A percentile compares a stretch with the other conserved stretches of the same genome.
phyloP scores from a whole-genome alignment of 2,888 invertebrate species.

The Syrphus vitripennis region DNA sequence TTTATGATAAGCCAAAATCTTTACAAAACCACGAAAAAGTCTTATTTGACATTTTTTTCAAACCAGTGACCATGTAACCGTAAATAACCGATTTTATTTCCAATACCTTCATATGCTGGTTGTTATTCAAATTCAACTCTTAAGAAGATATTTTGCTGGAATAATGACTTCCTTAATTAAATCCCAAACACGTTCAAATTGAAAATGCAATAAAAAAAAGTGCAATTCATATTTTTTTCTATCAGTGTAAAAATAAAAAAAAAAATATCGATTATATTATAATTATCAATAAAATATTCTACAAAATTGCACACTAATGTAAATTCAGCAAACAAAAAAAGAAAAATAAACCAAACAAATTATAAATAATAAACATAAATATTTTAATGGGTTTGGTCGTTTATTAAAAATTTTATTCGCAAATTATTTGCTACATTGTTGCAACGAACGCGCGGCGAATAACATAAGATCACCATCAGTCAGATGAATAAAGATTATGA shows the following conservation, averaged over 20 bases:
- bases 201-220: neutral
- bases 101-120: too few species aligned
- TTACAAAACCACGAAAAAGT: too few species aligned
- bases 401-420: constrained; percentile 81
- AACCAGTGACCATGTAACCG: too few species aligned
- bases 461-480: constrained; percentile 60
- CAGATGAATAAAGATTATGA: constrained; percentile 70
- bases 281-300: constrained; percentile 80
- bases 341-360: constrained; percentile 30
- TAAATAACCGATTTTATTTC: too few species aligned
- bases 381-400: constrained; percentile 80
- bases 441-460: constrained; percentile 56
- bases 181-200: neutral
- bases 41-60: too few species aligned
- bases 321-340: constrained; percentile 23
- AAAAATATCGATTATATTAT: constrained; percentile 78
- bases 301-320: constrained; percentile 56
- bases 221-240: neutral
- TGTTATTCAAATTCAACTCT: too few species aligned
- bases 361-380: constrained; percentile 66
- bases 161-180: neutral
- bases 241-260: constrained; percentile 73
- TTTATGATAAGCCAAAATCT: too few species aligned
- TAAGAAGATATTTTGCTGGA: neutral
- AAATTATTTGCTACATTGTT: constrained; percentile 75